Percentiles rank a stretch among this genome's conserved stretches.
Conservation (phyloP, 2,113 vertebrate genomes). For the Otolemur garnettii region DNA sequence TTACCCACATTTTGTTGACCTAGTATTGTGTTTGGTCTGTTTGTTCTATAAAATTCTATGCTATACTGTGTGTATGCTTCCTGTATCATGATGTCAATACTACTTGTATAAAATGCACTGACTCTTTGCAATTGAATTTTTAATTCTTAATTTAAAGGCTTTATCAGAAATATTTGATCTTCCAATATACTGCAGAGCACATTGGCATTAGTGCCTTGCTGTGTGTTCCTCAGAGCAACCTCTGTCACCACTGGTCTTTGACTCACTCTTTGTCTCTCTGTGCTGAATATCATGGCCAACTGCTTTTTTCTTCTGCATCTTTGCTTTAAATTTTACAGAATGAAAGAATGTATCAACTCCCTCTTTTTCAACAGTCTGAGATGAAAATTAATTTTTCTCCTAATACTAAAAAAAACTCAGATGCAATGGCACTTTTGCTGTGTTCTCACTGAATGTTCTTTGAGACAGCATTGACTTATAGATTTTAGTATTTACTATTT, state of each 20-base stretch:
- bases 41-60: neutral
- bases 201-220: neutral
- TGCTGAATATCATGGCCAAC: neutral
- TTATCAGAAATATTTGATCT: neutral
- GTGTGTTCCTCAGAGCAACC: neutral
- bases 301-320: neutral
- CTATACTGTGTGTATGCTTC: neutral
- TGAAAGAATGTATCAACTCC: no score
- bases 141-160: neutral
- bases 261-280: neutral
- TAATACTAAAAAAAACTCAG: neutral
- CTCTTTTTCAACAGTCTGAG: neutral
- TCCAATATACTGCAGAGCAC: neutral
- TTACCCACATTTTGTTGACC: neutral
- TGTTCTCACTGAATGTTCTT: neutral
- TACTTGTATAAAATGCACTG: neutral
- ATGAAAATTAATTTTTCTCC: neutral
- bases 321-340: neutral
- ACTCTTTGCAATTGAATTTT: neutral
- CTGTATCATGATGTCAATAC: no score
- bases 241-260: neutral
- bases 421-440: neutral
- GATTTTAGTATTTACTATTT: neutral
- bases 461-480: neutral
- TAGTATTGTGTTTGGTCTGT: neutral